Base-by-base conservation (phyloP, 2,888 invertebrate genomes). In the Ornithoptera alexandrae region DNA sequence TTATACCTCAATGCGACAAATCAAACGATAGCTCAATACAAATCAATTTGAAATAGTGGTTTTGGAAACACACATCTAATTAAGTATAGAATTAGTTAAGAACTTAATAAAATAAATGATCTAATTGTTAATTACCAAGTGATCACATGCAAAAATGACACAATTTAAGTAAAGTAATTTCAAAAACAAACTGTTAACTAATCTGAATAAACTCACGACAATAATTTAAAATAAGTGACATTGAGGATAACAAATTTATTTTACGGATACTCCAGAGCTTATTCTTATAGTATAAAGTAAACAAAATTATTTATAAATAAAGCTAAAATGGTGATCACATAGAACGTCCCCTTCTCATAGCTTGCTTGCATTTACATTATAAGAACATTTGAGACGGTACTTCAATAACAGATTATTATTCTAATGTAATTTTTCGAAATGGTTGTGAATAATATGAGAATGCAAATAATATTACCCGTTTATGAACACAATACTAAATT, bases 391-490 rank as follows among this genome's bases (percentile, higher is more conserved):
- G 46, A 15, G 22, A 15, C 24, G 46, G 39, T 15, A 24, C 62
- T 59, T 59, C 61, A 68, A 68, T 68, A 68, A 68, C 58, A 58
- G 62, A 46, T 63, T 58, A 68, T 71, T 71, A 71, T 71, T 71
- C 59, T 68, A 72, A 72, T 72, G 71, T 71, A 71, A 72, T 72
- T 61, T 67, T 67, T 69, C 62, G 39, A 67, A 72, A 72, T 72
- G 66, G 69, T 46, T 60, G 15, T 62, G 67, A 65, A 17, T 50
- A 68, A 53, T 50, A 53, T 17, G 57, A n/a, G 42, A 39, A 22
- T 67, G 50, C 30, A 30, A 62, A 60, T 24, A 36, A 18, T 39
- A 67, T 57, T 67, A 67, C 56, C 56, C 17, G 39, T 65, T 57
- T 18, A 20, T 57, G 8, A 57, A 57, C 57, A 57, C 20, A 57